Evolutionary conservation across 2,888 invertebrate species (phyloP).

Genomic region (Xestoiulus laeticollis): DNA sequence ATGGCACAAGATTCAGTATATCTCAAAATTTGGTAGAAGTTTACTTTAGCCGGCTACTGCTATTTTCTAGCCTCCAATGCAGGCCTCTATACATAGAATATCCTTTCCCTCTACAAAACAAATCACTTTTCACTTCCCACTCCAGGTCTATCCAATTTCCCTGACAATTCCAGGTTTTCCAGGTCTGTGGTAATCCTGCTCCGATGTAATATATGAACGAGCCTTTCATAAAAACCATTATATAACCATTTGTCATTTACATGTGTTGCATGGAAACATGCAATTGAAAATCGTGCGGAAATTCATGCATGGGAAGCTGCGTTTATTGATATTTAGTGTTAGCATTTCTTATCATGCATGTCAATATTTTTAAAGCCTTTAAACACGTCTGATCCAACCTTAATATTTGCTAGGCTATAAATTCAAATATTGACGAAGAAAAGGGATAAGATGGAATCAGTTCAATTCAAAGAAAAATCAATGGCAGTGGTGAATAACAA

Average conservation of each 20-base stretch:
- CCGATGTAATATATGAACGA: no score
- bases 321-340: neutral
- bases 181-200: no score
- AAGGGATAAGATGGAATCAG: neutral
- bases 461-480: neutral
- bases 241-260: neutral
- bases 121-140: no score
- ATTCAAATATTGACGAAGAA: constrained; percentile 3
- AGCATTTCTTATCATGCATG: neutral
- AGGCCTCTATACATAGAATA: no score
- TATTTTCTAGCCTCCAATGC: no score
- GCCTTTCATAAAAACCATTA: neutral
- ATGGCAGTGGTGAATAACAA: neutral
- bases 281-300: neutral
- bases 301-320: neutral
- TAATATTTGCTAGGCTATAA: neutral
- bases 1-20: no score
- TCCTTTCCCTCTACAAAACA: no score
- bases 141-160: no score
- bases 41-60: no score
- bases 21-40: no score
- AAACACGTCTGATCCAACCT: neutral
- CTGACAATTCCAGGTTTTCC: no score
- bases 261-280: neutral
- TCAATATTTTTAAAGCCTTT: constrained; percentile 1